Evolutionary conservation across 2,797 vertebrate genomes (phyloP).

Genomic region (Merluccius polli): DNA sequence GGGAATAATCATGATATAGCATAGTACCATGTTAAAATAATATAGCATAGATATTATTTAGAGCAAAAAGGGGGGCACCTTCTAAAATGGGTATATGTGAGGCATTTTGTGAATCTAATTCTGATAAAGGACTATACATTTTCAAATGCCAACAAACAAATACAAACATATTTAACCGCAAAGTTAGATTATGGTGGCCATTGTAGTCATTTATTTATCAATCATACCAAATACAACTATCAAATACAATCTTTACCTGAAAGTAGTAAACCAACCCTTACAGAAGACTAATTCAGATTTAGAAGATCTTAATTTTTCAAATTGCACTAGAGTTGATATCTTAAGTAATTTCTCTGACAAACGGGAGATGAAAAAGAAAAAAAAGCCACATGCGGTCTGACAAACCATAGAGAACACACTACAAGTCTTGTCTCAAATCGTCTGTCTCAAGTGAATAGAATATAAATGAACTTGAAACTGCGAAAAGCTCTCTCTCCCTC

Average conservation of each 20-base stretch:
- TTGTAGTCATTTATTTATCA: no score
- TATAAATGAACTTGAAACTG: not conserved
- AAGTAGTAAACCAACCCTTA: not conserved
- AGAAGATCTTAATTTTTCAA: not conserved
- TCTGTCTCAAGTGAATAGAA: not conserved
- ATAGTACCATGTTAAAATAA: not conserved
- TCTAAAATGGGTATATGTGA: not conserved
- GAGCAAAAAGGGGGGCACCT: not conserved
- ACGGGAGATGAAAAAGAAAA: not conserved
- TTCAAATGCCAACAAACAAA: not conserved
- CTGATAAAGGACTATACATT: not conserved
- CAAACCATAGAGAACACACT: not conserved
- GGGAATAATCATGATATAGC: not conserved
- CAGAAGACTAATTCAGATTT: not conserved
- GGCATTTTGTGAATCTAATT: not conserved
- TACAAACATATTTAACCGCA: not conserved
- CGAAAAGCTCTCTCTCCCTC: not conserved
- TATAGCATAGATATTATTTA: not conserved
- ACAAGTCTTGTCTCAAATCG: not conserved
- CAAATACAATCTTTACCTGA: not conserved
- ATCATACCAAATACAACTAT: not conserved
- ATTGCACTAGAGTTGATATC: not conserved
- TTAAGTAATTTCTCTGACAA: not conserved
- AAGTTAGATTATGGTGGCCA: not conserved
- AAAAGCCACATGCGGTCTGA: not conserved